Percentiles rank a stretch among this genome's conserved stretches.
These are phyloP conservation scores for Aselliscus stoliczkanus DNA, from an alignment of 2,797 vertebrate genomes.

Conservation along the genomic window DNA sequence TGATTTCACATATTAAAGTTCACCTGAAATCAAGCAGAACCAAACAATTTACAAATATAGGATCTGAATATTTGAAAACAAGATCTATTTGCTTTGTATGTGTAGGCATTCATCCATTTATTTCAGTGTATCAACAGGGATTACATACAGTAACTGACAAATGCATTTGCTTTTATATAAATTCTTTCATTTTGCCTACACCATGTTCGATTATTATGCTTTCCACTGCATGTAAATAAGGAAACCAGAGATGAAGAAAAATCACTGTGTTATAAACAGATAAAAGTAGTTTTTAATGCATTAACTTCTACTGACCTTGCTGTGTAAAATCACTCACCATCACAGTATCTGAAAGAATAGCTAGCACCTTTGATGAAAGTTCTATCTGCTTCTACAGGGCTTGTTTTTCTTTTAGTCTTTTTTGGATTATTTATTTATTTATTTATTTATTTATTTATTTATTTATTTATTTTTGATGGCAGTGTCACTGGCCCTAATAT, in stretches of 20 bases:
- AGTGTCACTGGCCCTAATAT: too few relatives aligned
- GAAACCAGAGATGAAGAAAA: neutral
- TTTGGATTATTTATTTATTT: too few relatives aligned
- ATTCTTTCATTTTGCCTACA: neutral
- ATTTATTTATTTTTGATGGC: too few relatives aligned
- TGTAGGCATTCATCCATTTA: constrained; percentile 31
- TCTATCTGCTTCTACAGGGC: neutral
- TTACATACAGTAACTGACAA: constrained; percentile 6
- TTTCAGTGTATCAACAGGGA: constrained; percentile 25
- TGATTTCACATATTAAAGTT: constrained; percentile 76
- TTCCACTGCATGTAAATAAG: neutral
- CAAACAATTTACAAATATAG: constrained; percentile 71
- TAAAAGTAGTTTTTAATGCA: neutral
- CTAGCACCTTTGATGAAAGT: neutral
- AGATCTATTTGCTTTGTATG: constrained; percentile 40
- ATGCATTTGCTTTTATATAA: neutral
- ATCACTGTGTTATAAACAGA: neutral
- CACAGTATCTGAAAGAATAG: neutral
- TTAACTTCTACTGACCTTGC: neutral
- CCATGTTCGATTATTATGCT: neutral
- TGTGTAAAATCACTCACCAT: neutral
- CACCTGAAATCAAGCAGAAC: constrained; percentile 70
- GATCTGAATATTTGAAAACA: constrained; percentile 64
- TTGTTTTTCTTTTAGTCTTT: neutral
- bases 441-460: too few relatives aligned